phyloP scores from a whole-genome alignment of 2,113 vertebrate species.

The Guaruba guarouba region DNA sequence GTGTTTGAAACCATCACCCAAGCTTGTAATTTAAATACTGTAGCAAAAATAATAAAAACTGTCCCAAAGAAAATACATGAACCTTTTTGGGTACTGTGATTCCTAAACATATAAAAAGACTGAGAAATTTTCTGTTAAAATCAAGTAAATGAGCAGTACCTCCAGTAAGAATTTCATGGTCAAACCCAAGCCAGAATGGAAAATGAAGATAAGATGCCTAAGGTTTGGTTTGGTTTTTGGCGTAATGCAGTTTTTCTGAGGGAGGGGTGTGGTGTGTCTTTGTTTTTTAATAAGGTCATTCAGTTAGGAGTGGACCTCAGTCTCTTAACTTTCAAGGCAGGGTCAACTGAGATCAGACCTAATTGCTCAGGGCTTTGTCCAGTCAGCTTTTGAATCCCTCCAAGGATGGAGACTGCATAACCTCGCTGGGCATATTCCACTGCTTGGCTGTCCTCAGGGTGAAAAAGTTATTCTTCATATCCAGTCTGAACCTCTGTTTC shows the following conservation, averaged over 20 bases:
- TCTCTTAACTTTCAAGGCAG: background rate
- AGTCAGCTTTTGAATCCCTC: background rate
- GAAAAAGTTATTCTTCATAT: background rate
- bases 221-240: background rate
- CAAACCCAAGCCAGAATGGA: background rate
- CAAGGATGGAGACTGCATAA: background rate
- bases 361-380: background rate
- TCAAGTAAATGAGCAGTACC: background rate
- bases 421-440: background rate
- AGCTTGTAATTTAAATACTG: slow-evolving; percentile 72
- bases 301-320: background rate
- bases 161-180: background rate
- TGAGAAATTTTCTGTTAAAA: background rate
- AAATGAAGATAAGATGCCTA: background rate
- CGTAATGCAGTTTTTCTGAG: background rate
- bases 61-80: slow-evolving; percentile 63
- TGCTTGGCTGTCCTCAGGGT: background rate
- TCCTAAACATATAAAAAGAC: background rate
- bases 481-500: background rate
- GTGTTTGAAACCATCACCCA: slow-evolving; percentile 65
- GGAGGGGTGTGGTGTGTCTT: background rate
- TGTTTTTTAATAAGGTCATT: background rate
- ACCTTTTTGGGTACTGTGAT: slow-evolving; percentile 31
- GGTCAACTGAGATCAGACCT: background rate
- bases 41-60: slow-evolving; percentile 62